These are phyloP conservation scores for Naso thynnoides DNA, from an alignment of 2,797 vertebrate species.

Conservation along the genomic window DNA sequence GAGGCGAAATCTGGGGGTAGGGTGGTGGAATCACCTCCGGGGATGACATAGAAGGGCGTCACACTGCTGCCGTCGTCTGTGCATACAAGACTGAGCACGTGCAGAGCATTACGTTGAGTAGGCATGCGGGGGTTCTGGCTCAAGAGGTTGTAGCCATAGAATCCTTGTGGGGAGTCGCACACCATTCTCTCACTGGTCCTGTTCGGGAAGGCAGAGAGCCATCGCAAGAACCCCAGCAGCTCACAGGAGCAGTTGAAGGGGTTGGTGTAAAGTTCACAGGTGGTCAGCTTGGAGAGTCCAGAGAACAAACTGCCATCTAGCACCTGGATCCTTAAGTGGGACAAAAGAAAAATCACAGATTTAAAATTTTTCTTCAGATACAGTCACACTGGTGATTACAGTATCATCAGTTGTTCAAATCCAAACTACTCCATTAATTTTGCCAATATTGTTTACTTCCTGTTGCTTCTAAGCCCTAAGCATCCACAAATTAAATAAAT, in stretches of 20 bases:
- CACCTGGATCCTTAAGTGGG: conserved; percentile 85
- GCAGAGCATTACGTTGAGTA: conserved; percentile 90
- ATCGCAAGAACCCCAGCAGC: conserved; percentile 94
- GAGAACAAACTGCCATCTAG: conserved; percentile 92
- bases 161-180: conserved; percentile 94
- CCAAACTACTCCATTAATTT: too few species aligned
- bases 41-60: conserved; percentile 70
- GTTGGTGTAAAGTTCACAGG: conserved; percentile 98
- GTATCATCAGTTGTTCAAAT: too few species aligned
- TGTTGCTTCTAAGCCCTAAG: too few species aligned
- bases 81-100: conserved; percentile 91
- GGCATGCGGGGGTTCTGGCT: conserved; percentile 93
- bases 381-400: too few species aligned
- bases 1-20: conserved; percentile 83
- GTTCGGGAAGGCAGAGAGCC: conserved; percentile 94
- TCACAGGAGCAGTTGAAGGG: conserved; percentile 98
- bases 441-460: too few species aligned
- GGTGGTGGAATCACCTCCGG: conserved; percentile 83
- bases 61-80: conserved; percentile 84
- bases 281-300: conserved; percentile 90
- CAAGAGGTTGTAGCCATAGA: conserved; percentile 93
- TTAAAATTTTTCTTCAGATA: not conserved
- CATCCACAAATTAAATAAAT: too few species aligned
- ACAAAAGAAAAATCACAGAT: not conserved
- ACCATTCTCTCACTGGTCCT: conserved; percentile 95